Base-by-base conservation (phyloP, 2,888 invertebrate genomes). In the Eupeodes latifasciatus region DNA sequence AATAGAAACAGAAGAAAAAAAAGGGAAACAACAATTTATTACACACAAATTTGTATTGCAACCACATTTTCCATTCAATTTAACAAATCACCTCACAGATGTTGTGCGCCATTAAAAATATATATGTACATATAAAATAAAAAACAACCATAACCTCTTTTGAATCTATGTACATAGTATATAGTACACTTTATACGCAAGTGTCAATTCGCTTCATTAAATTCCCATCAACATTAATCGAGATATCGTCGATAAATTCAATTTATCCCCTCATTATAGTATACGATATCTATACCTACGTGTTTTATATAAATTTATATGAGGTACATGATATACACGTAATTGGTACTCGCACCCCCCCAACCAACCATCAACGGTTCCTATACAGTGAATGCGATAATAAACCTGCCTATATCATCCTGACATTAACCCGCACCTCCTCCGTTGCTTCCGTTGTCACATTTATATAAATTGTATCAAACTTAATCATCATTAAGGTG, bases 51-150 rank as follows among this genome's bases (percentile, higher is more conserved):
- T 80, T 55, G 47, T 47, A 79, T 16, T 34, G 16, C 19, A 61
- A 81, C 77, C 76, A 53, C 85, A 85, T 81, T 85, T 85, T 85
- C 85, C 85, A 77, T 77, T 85, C 81, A 81, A 81, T 81, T 85
- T 81, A 77, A 51, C 71, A 76, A 76, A 78, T 67, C 49, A 40
- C 40, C 51, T n/a, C 34, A 59, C 69, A 76, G 14, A 72, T 72
- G 62, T 49, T 51, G 49, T 47, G 36, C 36, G 36, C 36, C 36
- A 59, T 72, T 78, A 67, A 7, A 75, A 55, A 55, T 71, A 78
- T 61, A n/a, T n/a, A n/a, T n/a, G n/a, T n/a, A 74, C 62, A 66
- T 4, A 55, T 7, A 69, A 44, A 44, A 57, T 64, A 75, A 49
- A 55, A 78, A 59, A 19, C 36, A 53, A 10, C 19, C 44, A 53